Percentiles rank a stretch among this genome's conserved stretches.
phyloP scores from a whole-genome alignment of 2,888 invertebrate species.

The Cantharis flavilabris region DNA sequence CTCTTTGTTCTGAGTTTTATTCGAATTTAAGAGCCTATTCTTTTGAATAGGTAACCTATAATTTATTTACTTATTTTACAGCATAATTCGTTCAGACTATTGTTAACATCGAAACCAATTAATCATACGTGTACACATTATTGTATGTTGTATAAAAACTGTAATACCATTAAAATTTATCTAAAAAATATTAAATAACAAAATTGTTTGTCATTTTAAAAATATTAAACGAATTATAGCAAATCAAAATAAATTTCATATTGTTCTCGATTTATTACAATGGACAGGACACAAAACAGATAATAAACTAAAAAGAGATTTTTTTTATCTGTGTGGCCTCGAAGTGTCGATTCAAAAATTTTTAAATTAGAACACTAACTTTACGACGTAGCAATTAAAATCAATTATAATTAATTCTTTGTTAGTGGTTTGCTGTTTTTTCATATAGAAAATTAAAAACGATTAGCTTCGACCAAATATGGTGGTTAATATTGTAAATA shows the following conservation, averaged over 20 bases:
- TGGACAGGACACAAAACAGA: constrained; percentile 6
- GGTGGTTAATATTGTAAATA: constrained; percentile 8
- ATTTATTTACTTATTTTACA: constrained; percentile 26
- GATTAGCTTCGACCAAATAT: constrained; percentile 7
- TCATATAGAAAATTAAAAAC: not conserved
- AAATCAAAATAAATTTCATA: constrained; percentile 12
- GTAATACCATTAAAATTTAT: constrained; percentile 13
- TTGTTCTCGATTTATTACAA: constrained; percentile 19
- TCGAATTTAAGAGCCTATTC: constrained; percentile 22
- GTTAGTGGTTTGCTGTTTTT: not conserved
- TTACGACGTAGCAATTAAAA: not conserved
- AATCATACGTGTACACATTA: constrained; percentile 15
- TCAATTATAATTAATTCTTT: not conserved
- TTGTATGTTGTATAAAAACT: constrained; percentile 13
- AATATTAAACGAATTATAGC: constrained; percentile 6
- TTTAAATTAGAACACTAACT: not conserved
- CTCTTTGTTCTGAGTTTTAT: constrained; percentile 23
- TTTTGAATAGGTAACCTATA: constrained; percentile 17
- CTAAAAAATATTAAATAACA: constrained; percentile 11
- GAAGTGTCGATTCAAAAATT: constrained; percentile 5
- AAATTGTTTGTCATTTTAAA: constrained; percentile 9
- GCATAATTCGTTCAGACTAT: constrained; percentile 26
- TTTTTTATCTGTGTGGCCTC: constrained; percentile 14
- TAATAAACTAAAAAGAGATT: not conserved
- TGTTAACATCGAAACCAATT: constrained; percentile 21